Conservation (phyloP, 2,113 vertebrate species). For the Malurus cyaneus region DNA sequence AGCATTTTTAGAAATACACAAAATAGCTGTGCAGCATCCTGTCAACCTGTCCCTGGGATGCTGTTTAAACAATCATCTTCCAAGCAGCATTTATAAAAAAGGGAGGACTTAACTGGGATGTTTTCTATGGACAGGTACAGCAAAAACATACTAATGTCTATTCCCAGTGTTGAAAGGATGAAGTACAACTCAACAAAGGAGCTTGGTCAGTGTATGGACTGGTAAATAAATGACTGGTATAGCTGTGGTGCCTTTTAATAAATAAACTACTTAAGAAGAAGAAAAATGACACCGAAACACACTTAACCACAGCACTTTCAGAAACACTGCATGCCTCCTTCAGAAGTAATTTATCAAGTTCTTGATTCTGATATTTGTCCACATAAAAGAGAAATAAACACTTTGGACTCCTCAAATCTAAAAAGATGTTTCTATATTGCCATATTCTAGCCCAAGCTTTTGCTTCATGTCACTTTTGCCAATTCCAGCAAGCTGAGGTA, state of each 20-base stretch:
- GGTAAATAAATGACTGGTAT: background rate
- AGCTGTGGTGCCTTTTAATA: background rate
- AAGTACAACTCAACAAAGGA: background rate
- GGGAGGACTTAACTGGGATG: background rate
- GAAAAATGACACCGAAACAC: background rate
- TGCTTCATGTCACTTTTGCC: background rate
- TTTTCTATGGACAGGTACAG: background rate
- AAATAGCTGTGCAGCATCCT: background rate
- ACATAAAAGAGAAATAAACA: background rate
- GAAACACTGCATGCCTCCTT: background rate
- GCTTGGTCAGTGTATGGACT: background rate
- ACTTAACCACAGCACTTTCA: background rate
- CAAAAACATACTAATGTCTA: background rate
- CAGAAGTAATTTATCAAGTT: background rate
- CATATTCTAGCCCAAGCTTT: background rate
- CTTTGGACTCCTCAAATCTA: background rate
- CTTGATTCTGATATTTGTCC: background rate
- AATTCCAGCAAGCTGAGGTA: background rate
- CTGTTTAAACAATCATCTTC: background rate
- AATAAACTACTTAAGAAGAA: background rate
- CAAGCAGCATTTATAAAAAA: background rate
- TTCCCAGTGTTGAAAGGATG: background rate
- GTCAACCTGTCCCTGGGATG: background rate
- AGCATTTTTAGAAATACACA: background rate
- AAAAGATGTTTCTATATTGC: background rate